These are phyloP conservation scores for Clarias magur DNA, from an alignment of 2,113 vertebrate species.

Conservation along the genomic window DNA sequence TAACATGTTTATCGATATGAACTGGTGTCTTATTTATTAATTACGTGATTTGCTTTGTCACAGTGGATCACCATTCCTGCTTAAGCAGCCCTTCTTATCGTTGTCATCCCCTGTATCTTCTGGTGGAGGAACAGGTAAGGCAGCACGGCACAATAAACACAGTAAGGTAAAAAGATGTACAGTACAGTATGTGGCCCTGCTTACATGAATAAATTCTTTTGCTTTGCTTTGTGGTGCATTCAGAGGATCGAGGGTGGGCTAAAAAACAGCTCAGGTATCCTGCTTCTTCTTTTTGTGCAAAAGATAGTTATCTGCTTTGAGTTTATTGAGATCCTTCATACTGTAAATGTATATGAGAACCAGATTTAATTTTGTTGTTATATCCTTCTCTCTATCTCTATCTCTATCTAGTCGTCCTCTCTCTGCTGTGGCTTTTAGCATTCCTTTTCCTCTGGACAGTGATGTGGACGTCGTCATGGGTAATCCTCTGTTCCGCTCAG, in stretches of 20 bases:
- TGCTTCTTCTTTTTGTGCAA: conserved; percentile 34
- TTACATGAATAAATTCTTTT: not conserved
- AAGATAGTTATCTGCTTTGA: not conserved
- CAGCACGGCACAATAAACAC: conserved; percentile 18
- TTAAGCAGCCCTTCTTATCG: conserved; percentile 82
- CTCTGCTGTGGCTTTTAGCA: conserved; percentile 89
- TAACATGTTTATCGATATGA: not conserved
- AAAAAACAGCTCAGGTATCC: conserved; percentile 84
- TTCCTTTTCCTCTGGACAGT: conserved; percentile 93
- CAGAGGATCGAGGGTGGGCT: conserved; percentile 81
- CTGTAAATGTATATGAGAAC: too few relatives aligned
- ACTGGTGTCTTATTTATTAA: not conserved
- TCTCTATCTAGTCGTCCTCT: conserved; percentile 79
- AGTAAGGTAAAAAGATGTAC: conserved; percentile 66
- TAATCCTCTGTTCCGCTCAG: conserved; percentile 82
- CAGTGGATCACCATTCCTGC: conserved; percentile 82
- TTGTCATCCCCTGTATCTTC: conserved; percentile 73
- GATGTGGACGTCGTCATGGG: conserved; percentile 94
- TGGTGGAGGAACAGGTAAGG: conserved; percentile 67
- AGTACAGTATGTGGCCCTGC: conserved; percentile 56
- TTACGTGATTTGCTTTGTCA: conserved; percentile 41
- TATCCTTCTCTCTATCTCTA: not conserved
- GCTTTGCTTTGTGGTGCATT: conserved; percentile 24
- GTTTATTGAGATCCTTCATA: not conserved
- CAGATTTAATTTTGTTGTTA: not conserved